Percentiles rank a stretch among this genome's conserved stretches.
These are phyloP conservation scores for Phengaris arion DNA, from an alignment of 2,888 invertebrate genomes.

Conservation along the genomic window DNA sequence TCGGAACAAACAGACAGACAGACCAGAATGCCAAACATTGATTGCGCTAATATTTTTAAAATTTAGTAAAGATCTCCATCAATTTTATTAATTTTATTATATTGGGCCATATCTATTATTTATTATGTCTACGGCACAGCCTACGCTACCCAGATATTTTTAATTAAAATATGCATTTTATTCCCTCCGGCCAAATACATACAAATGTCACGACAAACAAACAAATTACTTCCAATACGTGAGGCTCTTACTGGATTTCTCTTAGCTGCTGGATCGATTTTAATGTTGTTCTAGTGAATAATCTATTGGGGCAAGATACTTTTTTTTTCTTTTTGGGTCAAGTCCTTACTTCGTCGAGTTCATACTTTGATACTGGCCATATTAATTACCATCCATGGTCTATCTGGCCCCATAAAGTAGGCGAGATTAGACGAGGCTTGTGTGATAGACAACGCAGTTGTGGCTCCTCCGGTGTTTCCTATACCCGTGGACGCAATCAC, in stretches of 20 bases:
- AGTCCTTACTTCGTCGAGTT: neutral
- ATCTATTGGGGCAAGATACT: neutral
- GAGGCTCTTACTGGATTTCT: neutral
- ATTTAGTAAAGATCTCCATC: too few species aligned
- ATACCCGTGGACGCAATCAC: too few species aligned
- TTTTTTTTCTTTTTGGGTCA: neutral
- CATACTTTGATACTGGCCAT: too few species aligned
- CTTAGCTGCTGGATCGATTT: neutral
- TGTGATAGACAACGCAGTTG: too few species aligned
- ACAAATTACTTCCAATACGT: constrained; percentile 13
- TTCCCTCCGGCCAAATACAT: neutral
- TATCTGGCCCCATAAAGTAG: too few species aligned
- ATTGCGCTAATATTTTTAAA: too few species aligned
- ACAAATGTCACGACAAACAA: constrained; percentile 1
- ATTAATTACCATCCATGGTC: too few species aligned
- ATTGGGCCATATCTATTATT: neutral
- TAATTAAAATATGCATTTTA: constrained; percentile 8
- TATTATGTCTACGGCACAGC: neutral
- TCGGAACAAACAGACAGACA: too few species aligned
- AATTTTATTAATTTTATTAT: too few species aligned
- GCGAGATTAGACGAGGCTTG: too few species aligned
- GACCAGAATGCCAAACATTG: too few species aligned
- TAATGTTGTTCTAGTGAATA: neutral
- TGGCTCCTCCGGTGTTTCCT: too few species aligned
- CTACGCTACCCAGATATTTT: neutral